Conservation (phyloP, 2,888 invertebrate genomes). For the Sminthurides aquaticus region DNA sequence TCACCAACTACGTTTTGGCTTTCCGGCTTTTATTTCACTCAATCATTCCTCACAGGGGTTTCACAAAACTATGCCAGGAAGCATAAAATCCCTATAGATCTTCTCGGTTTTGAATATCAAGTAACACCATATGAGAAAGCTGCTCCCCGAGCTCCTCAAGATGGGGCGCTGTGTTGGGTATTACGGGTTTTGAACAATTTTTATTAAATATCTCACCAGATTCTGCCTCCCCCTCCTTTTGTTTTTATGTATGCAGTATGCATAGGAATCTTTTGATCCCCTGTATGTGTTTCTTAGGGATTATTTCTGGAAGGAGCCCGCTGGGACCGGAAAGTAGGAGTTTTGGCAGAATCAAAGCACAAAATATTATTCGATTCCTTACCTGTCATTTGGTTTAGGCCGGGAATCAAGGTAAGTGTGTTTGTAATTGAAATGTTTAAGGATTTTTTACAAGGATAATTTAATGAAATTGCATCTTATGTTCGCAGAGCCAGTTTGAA, state of each 20-base stretch:
- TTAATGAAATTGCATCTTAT: background rate
- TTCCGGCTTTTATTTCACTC: slow-evolving; percentile 90
- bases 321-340: slow-evolving; percentile 65
- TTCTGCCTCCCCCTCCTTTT: background rate
- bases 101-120: slow-evolving; percentile 71
- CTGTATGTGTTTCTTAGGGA: slow-evolving; percentile 20
- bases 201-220: no score
- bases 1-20: slow-evolving; percentile 81
- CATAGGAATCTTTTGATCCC: background rate
- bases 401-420: slow-evolving; percentile 17
- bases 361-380: slow-evolving; percentile 74
- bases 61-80: slow-evolving; percentile 89
- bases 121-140: slow-evolving; percentile 55
- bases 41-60: slow-evolving; percentile 86
- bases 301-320: slow-evolving; percentile 55
- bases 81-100: slow-evolving; percentile 83
- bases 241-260: background rate
- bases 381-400: slow-evolving; percentile 53
- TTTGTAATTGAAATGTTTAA: background rate
- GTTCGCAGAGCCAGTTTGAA: slow-evolving; percentile 49
- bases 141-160: slow-evolving; percentile 49
- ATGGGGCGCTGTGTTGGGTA: slow-evolving; percentile 25
- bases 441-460: no score
- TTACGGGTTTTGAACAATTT: no score
- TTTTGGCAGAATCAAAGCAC: slow-evolving; percentile 69